Evolutionary conservation across 2,113 vertebrate species (phyloP).

Genomic region (Ascaphus truei): DNA sequence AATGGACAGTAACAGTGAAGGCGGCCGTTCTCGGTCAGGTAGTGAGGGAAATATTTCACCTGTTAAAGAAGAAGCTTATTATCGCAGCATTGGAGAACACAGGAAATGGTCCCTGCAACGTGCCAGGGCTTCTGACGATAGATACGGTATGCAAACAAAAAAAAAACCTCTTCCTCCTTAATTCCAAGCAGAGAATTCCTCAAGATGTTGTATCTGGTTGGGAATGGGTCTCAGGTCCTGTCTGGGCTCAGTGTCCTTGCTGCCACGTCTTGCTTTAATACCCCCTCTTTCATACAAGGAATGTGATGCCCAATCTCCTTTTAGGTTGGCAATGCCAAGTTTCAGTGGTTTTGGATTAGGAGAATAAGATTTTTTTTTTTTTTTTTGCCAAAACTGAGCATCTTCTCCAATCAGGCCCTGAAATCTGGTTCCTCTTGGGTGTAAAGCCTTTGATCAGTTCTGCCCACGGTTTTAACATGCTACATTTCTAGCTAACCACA

Average conservation of each 20-base stretch:
- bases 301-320: background rate
- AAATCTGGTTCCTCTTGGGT: background rate
- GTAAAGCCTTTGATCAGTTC: background rate
- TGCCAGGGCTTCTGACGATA: constrained; percentile 71
- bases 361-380: no score
- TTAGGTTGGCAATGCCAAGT: background rate
- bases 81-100: constrained; percentile 77
- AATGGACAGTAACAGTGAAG: constrained; percentile 91
- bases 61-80: constrained; percentile 83
- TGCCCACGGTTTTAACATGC: constrained; percentile 44
- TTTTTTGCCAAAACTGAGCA: no score
- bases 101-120: constrained; percentile 74
- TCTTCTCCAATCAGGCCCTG: background rate
- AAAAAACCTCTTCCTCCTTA: constrained; percentile 45
- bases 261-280: background rate
- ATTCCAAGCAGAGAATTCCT: constrained; percentile 31
- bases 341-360: background rate
- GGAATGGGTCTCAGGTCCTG: background rate
- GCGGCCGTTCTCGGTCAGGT: constrained; percentile 58
- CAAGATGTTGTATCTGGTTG: constrained; percentile 1
- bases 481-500: constrained; percentile 34
- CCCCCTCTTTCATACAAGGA: background rate
- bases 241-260: background rate
- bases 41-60: constrained; percentile 86
- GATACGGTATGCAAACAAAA: constrained; percentile 70